A percentile compares a stretch with the other conserved stretches of the same genome.
Conservation (phyloP, 2,113 vertebrate species). For the Rhabdornis inornatus region DNA sequence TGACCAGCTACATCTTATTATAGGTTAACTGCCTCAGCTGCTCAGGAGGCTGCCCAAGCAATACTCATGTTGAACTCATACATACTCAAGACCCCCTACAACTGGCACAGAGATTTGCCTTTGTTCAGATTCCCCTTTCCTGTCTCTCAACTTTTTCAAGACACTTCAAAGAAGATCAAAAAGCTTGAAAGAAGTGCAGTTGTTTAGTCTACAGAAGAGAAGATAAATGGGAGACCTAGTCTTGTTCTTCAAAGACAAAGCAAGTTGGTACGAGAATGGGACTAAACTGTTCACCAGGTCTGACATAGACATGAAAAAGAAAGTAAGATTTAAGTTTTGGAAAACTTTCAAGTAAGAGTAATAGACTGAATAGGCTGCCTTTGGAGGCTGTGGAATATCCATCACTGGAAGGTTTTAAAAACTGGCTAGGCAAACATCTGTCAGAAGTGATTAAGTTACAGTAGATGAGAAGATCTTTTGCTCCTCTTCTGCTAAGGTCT, state of each 20-base stretch:
- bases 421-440: slow-evolving; percentile 5
- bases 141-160: neutral
- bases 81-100: neutral
- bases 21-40: neutral
- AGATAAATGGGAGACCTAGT: neutral
- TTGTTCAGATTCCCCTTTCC: slow-evolving; percentile 8
- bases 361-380: neutral
- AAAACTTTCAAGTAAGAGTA: slow-evolving; percentile 35
- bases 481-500: neutral
- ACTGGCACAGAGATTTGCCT: neutral
- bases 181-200: neutral
- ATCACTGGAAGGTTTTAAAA: slow-evolving; percentile 10
- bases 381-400: neutral
- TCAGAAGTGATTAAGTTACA: neutral
- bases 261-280: neutral
- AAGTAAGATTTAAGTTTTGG: neutral
- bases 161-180: slow-evolving; percentile 49
- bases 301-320: slow-evolving; percentile 10
- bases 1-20: neutral
- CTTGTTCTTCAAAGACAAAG: neutral
- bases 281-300: slow-evolving; percentile 36
- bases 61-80: neutral
- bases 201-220: slow-evolving; percentile 32
- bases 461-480: neutral
- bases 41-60: neutral